Conservation (phyloP, 2,888 invertebrate genomes). For the Euproctis similis region DNA sequence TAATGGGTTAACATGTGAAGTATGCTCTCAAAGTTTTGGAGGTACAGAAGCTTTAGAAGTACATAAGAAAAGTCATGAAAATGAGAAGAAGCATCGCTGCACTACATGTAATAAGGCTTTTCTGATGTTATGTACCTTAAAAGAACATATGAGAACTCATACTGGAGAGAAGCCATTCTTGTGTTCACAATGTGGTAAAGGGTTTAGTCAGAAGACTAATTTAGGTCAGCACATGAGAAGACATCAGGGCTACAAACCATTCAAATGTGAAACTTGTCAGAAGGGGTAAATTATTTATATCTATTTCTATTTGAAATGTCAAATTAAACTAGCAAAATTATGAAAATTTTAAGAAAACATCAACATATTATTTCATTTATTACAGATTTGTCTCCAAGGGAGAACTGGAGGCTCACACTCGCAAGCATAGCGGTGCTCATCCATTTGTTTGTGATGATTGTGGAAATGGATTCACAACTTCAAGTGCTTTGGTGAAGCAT, state of each 20-base stretch:
- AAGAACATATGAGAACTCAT: constrained; percentile 75
- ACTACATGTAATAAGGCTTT: constrained; percentile 56
- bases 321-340: no score
- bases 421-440: constrained; percentile 77
- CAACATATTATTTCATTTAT: no score
- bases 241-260: constrained; percentile 69
- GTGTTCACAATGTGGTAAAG: constrained; percentile 73
- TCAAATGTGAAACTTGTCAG: constrained; percentile 61
- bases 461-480: constrained; percentile 74
- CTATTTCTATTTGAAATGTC: background rate
- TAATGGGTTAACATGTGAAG: constrained; percentile 59
- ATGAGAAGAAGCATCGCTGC: constrained; percentile 69
- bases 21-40: constrained; percentile 57
- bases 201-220: constrained; percentile 78
- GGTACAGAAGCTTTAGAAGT: constrained; percentile 53
- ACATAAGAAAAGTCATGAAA: constrained; percentile 63
- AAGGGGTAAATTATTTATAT: constrained; percentile 35
- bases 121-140: constrained; percentile 73
- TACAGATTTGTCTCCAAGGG: constrained; percentile 68
- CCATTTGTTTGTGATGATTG: constrained; percentile 76
- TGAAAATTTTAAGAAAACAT: no score
- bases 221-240: constrained; percentile 74
- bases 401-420: constrained; percentile 71
- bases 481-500: constrained; percentile 75
- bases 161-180: constrained; percentile 77